Base-by-base conservation (phyloP, 2,797 vertebrate species). In the Takifugu ocellatus region DNA sequence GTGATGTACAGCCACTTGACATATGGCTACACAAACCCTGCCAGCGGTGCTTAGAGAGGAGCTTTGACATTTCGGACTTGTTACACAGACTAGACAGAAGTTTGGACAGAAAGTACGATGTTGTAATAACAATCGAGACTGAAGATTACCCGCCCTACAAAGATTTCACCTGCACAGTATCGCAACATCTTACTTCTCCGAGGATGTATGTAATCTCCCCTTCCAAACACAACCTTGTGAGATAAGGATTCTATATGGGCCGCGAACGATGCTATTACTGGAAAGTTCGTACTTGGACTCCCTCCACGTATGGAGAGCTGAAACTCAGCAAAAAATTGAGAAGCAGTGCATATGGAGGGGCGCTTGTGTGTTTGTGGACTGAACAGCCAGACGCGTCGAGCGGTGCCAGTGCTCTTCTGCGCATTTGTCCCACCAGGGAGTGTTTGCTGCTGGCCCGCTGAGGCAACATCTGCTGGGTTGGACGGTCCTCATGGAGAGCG, bases 381-480 rank as follows among this genome's bases (percentile, higher is more conserved):
- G 66, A 87, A 77, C 78, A 90, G 86, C 83, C 77, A 78, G 85
- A 84, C 86, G 72, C 42, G 74, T 81, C 72, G 85, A 73, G 82
- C 54, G 21, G 61, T 80, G 84, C 83, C 84, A 86, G 82, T 53
- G 65, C 69, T 70, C 61, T 17, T 69, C 77, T 58, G 71, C 61
- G 74, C 70, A 64, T 74, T 70, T 54, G 77, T 75, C 86, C 80
- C 81, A 86, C 67, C 74, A 81, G 79, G 82, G 81, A 84, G 70
- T 78, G 82, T 79, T 77, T 79, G 75, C 79, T 85, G 77, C 84
- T 89, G 87, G 87, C 89, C 87, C 84, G 86, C 85, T 83, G 87
- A 84, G 87, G 77, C 82, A 87, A 89, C 89, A 90, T 87, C 84
- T 88, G 83, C 83, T 85, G 79, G 77, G 72, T 90, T 90, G 85